Evolutionary conservation across 2,113 vertebrate species (phyloP).

Genomic region (Salvelinus fontinalis): DNA sequence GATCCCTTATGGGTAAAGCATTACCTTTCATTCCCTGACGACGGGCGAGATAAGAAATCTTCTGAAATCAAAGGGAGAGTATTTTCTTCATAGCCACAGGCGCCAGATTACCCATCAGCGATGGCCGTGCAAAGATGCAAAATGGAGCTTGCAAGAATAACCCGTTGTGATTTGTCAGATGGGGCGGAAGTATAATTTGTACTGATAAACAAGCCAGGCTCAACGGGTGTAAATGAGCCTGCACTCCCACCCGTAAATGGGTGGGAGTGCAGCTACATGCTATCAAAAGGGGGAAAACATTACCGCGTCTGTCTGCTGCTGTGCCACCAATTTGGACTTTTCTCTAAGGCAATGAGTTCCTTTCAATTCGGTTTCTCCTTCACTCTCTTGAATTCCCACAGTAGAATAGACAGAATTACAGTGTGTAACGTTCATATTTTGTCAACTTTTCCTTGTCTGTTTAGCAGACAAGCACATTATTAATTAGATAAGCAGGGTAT

Average conservation of each 20-base stretch:
- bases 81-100: neutral
- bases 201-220: constrained; percentile 7
- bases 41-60: constrained; percentile 33
- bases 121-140: constrained; percentile 14
- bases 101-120: constrained; percentile 20
- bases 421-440: constrained; percentile 15
- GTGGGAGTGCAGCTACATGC: constrained; percentile 14
- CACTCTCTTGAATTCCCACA: neutral
- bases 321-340: neutral
- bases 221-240: constrained; percentile 19
- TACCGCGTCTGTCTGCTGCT: neutral
- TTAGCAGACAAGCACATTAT: constrained; percentile 43
- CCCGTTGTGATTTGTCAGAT: constrained; percentile 20
- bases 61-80: constrained; percentile 33
- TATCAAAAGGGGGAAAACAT: constrained; percentile 7
- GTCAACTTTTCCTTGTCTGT: constrained; percentile 30
- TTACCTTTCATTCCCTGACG: constrained; percentile 20
- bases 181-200: constrained; percentile 9
- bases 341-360: neutral
- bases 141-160: constrained; percentile 17
- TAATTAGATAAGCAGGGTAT: constrained; percentile 48
- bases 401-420: constrained; percentile 9
- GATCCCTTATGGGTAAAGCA: constrained; percentile 33
- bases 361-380: neutral
- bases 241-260: no score